A percentile compares a stretch with the other conserved stretches of the same genome.
These are phyloP conservation scores for Silurus lanzhouensis DNA, from an alignment of 2,797 vertebrate species.

Conservation along the genomic window DNA sequence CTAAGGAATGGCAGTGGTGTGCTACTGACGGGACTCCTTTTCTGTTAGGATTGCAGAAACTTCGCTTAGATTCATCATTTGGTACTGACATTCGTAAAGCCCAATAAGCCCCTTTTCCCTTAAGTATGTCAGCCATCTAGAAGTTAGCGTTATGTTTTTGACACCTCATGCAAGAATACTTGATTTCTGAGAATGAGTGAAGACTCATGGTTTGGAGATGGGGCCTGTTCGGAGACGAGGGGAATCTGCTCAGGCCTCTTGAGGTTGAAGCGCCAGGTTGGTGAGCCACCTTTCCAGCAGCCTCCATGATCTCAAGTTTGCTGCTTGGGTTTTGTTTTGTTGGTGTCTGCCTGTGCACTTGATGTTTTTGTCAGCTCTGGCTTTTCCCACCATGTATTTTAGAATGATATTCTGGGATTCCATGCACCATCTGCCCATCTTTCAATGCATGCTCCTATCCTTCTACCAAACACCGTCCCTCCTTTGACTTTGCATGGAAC, in stretches of 20 bases:
- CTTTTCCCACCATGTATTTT: conserved; percentile 90
- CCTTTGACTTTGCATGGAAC: conserved; percentile 39
- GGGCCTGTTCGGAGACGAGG: conserved; percentile 83
- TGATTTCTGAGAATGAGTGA: conserved; percentile 54
- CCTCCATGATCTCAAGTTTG: conserved; percentile 79
- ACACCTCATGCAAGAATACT: conserved; percentile 37
- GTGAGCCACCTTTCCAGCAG: conserved; percentile 89
- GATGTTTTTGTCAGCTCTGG: conserved; percentile 93
- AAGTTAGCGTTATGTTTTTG: conserved; percentile 19
- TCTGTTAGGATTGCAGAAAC: conserved; percentile 44
- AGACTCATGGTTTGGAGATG: conserved; percentile 54
- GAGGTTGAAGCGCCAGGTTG: conserved; percentile 95
- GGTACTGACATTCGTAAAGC: conserved; percentile 11
- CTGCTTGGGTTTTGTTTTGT: conserved; percentile 83
- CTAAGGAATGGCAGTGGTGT: conserved; percentile 61
- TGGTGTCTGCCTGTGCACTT: conserved; percentile 95
- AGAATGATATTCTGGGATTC: conserved; percentile 93
- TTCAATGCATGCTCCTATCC: conserved; percentile 48
- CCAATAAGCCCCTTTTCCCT: background rate
- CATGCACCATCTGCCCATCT: conserved; percentile 31
- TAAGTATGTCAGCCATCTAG: background rate
- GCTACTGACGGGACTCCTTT: conserved; percentile 62
- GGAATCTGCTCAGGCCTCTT: conserved; percentile 83
- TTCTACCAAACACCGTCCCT: conserved; percentile 15
- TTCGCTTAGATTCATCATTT: conserved; percentile 19